phyloP scores from a whole-genome alignment of 1,140 invertebrate genomes.

The Nephila pilipes region DNA sequence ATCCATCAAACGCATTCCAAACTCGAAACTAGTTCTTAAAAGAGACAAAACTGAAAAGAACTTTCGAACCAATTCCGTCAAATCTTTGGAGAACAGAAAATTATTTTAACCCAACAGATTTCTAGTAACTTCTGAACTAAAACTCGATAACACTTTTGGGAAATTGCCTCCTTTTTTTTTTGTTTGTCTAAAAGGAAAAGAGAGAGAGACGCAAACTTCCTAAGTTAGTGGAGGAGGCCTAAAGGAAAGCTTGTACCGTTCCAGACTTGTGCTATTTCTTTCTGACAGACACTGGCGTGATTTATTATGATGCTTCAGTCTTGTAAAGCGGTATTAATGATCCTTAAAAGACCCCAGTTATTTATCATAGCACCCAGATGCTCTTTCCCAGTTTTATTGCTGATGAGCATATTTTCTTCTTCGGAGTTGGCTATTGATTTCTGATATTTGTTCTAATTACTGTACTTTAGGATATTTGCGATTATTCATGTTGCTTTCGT shows the following conservation, averaged over 20 bases:
- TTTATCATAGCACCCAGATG: neutral
- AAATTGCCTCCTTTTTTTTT: neutral
- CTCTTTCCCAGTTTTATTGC: neutral
- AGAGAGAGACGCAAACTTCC: neutral
- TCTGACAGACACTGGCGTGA: neutral
- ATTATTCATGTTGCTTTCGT: neutral
- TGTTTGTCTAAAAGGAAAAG: neutral
- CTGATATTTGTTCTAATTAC: neutral
- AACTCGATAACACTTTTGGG: too few species aligned
- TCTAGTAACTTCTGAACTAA: too few species aligned
- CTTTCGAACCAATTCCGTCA: too few species aligned
- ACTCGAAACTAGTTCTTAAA: too few species aligned
- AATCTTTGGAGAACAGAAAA: too few species aligned
- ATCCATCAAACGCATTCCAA: too few species aligned
- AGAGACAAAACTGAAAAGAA: too few species aligned
- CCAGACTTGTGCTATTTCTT: neutral
- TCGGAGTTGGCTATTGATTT: neutral
- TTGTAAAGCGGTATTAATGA: constrained; percentile 35
- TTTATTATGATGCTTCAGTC: neutral
- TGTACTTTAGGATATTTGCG: neutral
- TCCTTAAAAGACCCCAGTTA: neutral
- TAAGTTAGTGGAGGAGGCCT: neutral
- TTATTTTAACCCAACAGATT: too few species aligned
- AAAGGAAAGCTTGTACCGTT: neutral
- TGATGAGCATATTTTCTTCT: neutral